Base-by-base conservation (phyloP, 2,888 invertebrate genomes). In the Mechanitis messenoides region DNA sequence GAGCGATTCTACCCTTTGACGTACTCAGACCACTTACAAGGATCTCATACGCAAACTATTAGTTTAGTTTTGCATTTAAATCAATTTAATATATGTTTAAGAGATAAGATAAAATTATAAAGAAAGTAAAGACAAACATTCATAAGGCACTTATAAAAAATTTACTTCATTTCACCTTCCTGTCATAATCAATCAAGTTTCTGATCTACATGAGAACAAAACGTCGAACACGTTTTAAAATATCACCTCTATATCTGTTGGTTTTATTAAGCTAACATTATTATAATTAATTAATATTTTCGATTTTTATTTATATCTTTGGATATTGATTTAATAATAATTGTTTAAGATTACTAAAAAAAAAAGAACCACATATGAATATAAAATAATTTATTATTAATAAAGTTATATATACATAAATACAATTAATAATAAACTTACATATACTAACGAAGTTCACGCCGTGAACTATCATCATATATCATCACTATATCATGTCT, bases 11-110 rank as follows among this genome's bases (percentile, higher is more conserved):
- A 68, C 71, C 81, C 84, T 85, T 85, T 85, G 85, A 82, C 75
- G 81, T 72, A 74, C 81, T 79, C 81, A 83, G 83, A 79, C 80
- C 83, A 84, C 85, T 86, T 83, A 80, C 79, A 76, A 74, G 77
- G 80, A 77, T 62, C 58, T 72, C 69, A 68, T 69, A 73, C 76
- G 75, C 74, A 74, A 73, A 70, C 71, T 70, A 59, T 55, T 59
- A 55, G 42, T 42, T 42, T 3, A 42, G 9, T 42, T 9, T 42
- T 9, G 42, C 9, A 9, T 9, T 7, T 42, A 42, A 42, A 42
- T 11, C 6, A 42, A 42, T 35, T 3, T 35, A 35, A 5, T 35
- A 35, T 35, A 5, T 35, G 42, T 42, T 42, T 42, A 9, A 3
- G 50, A 31, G 31, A 31, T 50, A 31, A 6, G 9, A 31, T 28